Evolutionary conservation across 2,797 vertebrate genomes (phyloP), one percentile per base, ranked within the genome.

Genomic region (Buceros bicornis): DNA sequence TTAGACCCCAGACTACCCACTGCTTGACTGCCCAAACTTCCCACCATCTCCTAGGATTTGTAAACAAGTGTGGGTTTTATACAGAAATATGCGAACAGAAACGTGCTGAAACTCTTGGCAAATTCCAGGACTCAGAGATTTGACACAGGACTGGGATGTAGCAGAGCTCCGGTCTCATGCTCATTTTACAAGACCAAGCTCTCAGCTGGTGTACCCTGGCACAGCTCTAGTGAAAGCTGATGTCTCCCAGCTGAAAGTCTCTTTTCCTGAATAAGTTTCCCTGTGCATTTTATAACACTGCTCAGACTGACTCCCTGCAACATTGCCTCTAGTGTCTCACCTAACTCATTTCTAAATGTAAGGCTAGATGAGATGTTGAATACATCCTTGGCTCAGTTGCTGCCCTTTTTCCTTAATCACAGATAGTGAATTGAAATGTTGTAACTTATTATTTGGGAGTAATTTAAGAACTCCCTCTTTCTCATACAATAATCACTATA

Each of bases 141-240:
- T 33, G 47, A 48, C 18, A 17, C 8, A 10, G 28, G 31, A 10
- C 17, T 13, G 6, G 15, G n/a, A 28, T 35, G 12, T 1, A 25
- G 33, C 0, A 4, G 50, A 28, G 53, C 19, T n/a, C 56, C 0
- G 0, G 4, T 33, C 50, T 57, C 26, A 10, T 0, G 0, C 25
- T 51, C 15, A 1, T 66, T 26, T 40, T 24, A 8, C 2, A 6
- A 21, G 65, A 43, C 40, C 0, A 3, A 40, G 18, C 17, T 80
- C 26, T n/a, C 45, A 37, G 25, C 42, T 56, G 69, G 9, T 13
- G 47, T 31, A 19, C 65, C 25, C 42, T 67, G 76, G 65, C 77
- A 29, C 16, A 25, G 35, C 33, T 76, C 42, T 57, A 53, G 18
- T 22, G 29, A 95, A 89, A 60, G 20, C 29, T 69, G 83, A 20